Conservation (phyloP, 2,113 vertebrate species). For the Mohoua ochrocephala region DNA sequence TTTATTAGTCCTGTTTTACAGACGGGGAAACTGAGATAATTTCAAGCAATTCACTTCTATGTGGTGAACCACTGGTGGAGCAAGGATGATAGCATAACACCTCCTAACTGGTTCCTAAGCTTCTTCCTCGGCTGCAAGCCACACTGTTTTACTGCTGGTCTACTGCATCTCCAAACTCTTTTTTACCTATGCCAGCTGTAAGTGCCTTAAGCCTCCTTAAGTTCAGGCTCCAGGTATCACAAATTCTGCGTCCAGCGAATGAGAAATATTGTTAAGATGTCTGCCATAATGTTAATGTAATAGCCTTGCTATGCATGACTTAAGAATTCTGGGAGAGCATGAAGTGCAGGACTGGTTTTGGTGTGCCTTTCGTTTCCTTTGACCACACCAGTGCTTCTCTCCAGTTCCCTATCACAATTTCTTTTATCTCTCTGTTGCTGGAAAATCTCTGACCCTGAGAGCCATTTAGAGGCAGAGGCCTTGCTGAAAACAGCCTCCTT, state of each 20-base stretch:
- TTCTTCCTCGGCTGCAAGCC: neutral
- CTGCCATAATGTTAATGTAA: neutral
- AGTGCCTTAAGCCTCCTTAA: neutral
- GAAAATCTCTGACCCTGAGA: neutral
- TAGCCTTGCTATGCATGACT: neutral
- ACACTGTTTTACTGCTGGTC: neutral
- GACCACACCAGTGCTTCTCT: neutral
- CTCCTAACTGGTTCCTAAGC: neutral
- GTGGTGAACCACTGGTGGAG: neutral
- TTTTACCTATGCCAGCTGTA: neutral
- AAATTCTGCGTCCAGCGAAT: neutral
- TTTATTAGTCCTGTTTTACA: conserved; percentile 4
- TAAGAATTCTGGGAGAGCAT: neutral
- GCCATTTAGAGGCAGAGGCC: neutral
- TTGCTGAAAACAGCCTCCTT: neutral
- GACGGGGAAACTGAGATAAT: neutral
- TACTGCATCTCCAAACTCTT: neutral
- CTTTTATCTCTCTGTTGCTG: neutral
- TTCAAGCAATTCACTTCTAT: neutral
- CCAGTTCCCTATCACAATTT: neutral
- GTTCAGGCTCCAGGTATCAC: neutral
- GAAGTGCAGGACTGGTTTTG: neutral
- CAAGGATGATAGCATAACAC: neutral
- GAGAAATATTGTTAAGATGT: neutral
- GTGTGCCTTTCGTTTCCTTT: neutral